Evolutionary conservation across 2,797 vertebrate species (phyloP).

Genomic region (Paramormyrops hopkinsi): DNA sequence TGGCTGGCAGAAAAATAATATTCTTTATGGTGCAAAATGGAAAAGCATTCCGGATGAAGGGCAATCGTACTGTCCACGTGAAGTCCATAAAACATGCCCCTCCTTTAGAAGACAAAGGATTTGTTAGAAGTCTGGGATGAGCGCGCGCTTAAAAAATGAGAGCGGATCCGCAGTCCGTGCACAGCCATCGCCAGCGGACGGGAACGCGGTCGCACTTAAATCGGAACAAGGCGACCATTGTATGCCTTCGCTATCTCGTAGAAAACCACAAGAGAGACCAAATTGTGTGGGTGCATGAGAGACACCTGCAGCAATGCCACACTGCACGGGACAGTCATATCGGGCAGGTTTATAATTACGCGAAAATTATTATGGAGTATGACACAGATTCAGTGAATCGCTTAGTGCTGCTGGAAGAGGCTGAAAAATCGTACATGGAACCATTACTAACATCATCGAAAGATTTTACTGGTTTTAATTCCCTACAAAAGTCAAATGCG

Average conservation of each 20-base stretch:
- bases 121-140: conserved; percentile 34
- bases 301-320: not conserved
- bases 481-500: not conserved
- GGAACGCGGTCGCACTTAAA: conserved; percentile 44
- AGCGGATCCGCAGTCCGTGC: conserved; percentile 20
- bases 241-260: conserved; percentile 51
- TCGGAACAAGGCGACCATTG: conserved; percentile 48
- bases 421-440: conserved; percentile 4
- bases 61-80: conserved; percentile 77
- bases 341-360: conserved; percentile 34
- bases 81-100: conserved; percentile 83
- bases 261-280: conserved; percentile 38
- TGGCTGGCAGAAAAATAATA: conserved; percentile 99
- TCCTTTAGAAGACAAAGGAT: conserved; percentile 67
- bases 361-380: not conserved
- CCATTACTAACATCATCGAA: conserved; percentile 21
- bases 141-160: conserved; percentile 51
- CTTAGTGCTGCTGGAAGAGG: conserved; percentile 16
- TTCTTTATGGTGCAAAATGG: conserved; percentile 98
- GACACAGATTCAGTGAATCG: not conserved
- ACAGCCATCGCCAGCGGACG: not conserved
- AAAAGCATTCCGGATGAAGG: conserved; percentile 90
- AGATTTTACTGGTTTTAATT: not conserved
- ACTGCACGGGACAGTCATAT: not conserved
- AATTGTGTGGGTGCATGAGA: not conserved